Base-by-base conservation (phyloP, 1,140 invertebrate species). In the Hypothenemus hampei region DNA sequence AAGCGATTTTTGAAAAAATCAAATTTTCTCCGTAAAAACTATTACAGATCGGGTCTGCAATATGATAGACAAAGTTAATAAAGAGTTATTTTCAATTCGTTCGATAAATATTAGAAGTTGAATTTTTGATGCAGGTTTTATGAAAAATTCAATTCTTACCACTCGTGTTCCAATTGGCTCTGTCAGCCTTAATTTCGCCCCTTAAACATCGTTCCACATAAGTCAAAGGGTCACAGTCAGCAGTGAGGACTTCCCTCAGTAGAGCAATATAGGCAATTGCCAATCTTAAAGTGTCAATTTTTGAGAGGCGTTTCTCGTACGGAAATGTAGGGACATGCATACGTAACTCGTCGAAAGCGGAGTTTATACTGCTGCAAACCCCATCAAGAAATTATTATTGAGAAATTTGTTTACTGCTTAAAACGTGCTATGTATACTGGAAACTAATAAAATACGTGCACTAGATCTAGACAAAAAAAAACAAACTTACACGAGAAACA, bases 311-410 rank as follows among this genome's bases (percentile, higher is more conserved):
- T 71, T 98, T 98, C 75, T 99, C 96, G 69, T 97, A 99, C 0
- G 96, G 96, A 74, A 99, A 98, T 35, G 95, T 98, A 22, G 96
- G 96, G 54, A 99, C 94, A 73, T 97, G 92, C 50, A 90, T 86
- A 43, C 91, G 79, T 59, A 95, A 80, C 72, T 93, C 90, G 76
- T 97, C 93, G 80, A 98, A 98, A 71, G 94, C 95, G 73, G 91
- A 93, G 84, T 98, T 98, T 78, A 98, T 97, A 83, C 92, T 97
- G 85, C 87, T 90, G 85, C 83, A 82, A 74, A 75, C 64, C 68
- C 64, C 47, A n/a, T n/a, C n/a, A 57, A 48, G 43, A 48, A 50
- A 20, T 37, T 57, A 24, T 31, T 31, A 31, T 13, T 8, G 13
- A 31, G 26, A 31, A 31, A 31, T 31, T 31, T 31, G 8, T 11